Evolutionary conservation across 2,113 vertebrate species (phyloP), one percentile per base, ranked within the genome.

Genomic region (Gambusia affinis): DNA sequence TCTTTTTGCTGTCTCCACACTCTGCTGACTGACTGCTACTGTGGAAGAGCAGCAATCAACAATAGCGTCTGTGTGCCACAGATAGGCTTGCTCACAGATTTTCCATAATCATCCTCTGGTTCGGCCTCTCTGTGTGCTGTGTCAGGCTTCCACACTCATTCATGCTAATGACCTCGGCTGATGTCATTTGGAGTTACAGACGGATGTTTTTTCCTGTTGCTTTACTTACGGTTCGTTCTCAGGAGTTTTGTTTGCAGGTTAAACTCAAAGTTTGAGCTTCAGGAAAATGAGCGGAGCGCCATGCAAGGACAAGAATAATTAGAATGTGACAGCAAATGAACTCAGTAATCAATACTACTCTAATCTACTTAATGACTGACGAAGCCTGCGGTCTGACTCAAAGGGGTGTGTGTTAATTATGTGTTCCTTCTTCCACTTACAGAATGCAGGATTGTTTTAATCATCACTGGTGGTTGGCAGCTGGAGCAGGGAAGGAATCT

Each of bases 91-190:
- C 67, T 72, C 51, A 60, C 71, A 86, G 31, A 87, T 79, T 63
- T 42, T 39, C 82, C 37, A 72, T 71, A 83, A 87, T 83, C 80
- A 67, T 66, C 70, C 60, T 30, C 61, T 33, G 29, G 37, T 76
- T 69, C 24, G 15, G 2, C 39, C 54, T 76, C 64, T 82, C 68
- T 44, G 74, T 81, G 42, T 81, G 80, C 72, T 74, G 74, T 64
- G 70, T 87, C 74, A 80, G 82, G 68, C 72, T 79, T 76, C 75
- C 65, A 60, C 30, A 44, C 71, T 60, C 44, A 89, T 82, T 78
- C 67, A 62, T 64, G 74, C 73, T 82, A 78, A 89, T 78, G 76
- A 81, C 79, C 70, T 78, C 22, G 70, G 73, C 76, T 76, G 70
- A 73, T 79, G 74, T 72, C 69, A 73, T 78, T 69, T 84, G 67